These are phyloP conservation scores for Epinephelus lanceolatus DNA, from an alignment of 2,113 vertebrate genomes.

Conservation along the genomic window DNA sequence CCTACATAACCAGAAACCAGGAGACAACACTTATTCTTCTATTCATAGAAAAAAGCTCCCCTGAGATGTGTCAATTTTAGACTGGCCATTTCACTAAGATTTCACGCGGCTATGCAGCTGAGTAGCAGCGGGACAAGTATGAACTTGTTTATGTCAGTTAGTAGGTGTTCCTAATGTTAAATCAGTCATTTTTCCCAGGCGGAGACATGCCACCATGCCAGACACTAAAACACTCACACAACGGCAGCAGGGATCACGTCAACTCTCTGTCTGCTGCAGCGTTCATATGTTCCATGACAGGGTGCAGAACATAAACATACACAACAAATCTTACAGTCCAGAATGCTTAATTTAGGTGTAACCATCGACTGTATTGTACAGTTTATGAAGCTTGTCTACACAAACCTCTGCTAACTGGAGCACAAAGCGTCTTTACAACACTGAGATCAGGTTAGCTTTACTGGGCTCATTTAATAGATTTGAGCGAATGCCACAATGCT, in stretches of 20 bases:
- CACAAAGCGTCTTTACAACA: slow-evolving; percentile 46
- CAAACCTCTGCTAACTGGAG: slow-evolving; percentile 14
- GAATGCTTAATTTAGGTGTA: neutral
- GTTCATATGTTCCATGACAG: slow-evolving; percentile 41
- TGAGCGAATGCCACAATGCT: slow-evolving; percentile 25
- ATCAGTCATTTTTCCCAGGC: slow-evolving; percentile 33
- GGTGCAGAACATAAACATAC: slow-evolving; percentile 29
- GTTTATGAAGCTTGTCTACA: slow-evolving; percentile 26
- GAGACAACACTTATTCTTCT: slow-evolving; percentile 61
- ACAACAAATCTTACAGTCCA: neutral
- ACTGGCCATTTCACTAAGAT: slow-evolving; percentile 33
- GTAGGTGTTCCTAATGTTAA: slow-evolving; percentile 21
- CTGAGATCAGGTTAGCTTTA: slow-evolving; percentile 47
- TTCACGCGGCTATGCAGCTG: slow-evolving; percentile 8
- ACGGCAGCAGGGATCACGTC: slow-evolving; percentile 17
- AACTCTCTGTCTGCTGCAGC: slow-evolving; percentile 11
- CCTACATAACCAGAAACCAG: slow-evolving; percentile 76
- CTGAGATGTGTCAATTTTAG: slow-evolving; percentile 51
- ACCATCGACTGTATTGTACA: neutral
- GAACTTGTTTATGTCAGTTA: slow-evolving; percentile 43
- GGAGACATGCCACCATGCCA: slow-evolving; percentile 33
- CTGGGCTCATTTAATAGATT: slow-evolving; percentile 38
- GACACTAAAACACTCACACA: slow-evolving; percentile 26
- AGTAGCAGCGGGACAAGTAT: slow-evolving; percentile 23
- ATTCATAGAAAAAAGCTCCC: slow-evolving; percentile 44